Percentiles rank a stretch among this genome's conserved stretches.
phyloP scores from a whole-genome alignment of 2,113 vertebrate species.

The Lophochroa leadbeateri region DNA sequence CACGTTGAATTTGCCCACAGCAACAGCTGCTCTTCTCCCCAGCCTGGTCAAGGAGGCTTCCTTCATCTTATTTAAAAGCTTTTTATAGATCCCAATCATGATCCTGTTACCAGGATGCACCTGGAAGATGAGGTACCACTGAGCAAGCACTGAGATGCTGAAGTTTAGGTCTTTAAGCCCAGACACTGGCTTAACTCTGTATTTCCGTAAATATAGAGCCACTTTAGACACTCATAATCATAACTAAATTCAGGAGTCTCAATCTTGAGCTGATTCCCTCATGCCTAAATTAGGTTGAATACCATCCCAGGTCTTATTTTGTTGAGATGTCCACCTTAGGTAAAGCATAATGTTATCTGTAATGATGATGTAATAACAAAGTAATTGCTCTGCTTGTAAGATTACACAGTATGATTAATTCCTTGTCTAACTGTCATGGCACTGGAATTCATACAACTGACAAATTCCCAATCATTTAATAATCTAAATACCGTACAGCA shows the following conservation, averaged over 20 bases:
- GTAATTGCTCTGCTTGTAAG: background rate
- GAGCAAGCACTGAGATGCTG: background rate
- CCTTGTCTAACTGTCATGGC: background rate
- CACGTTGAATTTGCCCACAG: background rate
- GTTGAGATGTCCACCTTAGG: background rate
- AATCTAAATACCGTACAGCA: background rate
- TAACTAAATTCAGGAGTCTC: background rate
- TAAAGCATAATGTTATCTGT: background rate
- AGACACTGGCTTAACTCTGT: background rate
- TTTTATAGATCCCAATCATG: background rate
- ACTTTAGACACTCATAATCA: background rate
- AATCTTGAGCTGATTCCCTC: background rate
- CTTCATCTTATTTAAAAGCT: background rate
- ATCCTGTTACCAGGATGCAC: background rate
- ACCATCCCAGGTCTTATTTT: background rate
- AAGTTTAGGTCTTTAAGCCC: background rate
- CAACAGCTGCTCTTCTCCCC: background rate
- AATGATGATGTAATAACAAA: background rate
- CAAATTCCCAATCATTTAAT: background rate
- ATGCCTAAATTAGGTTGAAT: background rate
- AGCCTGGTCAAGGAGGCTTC: background rate
- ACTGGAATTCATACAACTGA: background rate
- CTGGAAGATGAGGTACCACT: background rate
- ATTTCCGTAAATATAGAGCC: background rate
- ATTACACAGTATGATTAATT: background rate